Evolutionary conservation across 2,797 vertebrate genomes (phyloP).

Genomic region (Lycodopsis pacificus): DNA sequence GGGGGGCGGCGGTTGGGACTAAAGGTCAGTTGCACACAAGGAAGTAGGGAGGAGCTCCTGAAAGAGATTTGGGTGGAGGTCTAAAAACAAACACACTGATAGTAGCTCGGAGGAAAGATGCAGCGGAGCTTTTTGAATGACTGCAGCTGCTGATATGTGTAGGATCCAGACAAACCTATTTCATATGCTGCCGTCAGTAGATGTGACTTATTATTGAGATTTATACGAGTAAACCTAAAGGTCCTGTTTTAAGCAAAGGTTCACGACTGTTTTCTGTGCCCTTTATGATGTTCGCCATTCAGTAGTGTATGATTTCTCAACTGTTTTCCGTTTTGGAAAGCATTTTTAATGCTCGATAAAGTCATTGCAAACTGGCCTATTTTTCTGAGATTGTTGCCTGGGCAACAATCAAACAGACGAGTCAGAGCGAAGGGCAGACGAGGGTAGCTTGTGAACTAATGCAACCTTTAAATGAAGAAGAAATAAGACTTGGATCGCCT

Average conservation of each 20-base stretch:
- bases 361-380: conserved; percentile 42
- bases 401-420: conserved; percentile 45
- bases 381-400: conserved; percentile 30
- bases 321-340: conserved; percentile 2
- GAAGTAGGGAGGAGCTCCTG: conserved; percentile 16
- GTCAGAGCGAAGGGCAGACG: conserved; percentile 46
- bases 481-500: conserved; percentile 55
- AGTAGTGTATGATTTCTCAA: conserved; percentile 1
- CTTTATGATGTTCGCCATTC: neutral
- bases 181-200: neutral
- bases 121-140: conserved; percentile 56
- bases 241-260: conserved; percentile 17
- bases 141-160: conserved; percentile 13
- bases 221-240: conserved; percentile 26
- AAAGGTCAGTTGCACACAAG: conserved; percentile 67
- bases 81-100: conserved; percentile 52
- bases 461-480: conserved; percentile 63
- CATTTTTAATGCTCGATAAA: conserved; percentile 57
- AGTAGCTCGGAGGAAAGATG: conserved; percentile 68
- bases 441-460: conserved; percentile 46
- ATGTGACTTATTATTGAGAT: conserved; percentile 25
- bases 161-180: conserved; percentile 27
- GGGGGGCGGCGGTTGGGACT: conserved; percentile 49
- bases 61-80: conserved; percentile 46
- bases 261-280: conserved; percentile 9